Percentiles rank a stretch among this genome's conserved stretches.
Evolutionary conservation across 2,888 invertebrate genomes (phyloP).

Genomic region (Heliconius hortense): DNA sequence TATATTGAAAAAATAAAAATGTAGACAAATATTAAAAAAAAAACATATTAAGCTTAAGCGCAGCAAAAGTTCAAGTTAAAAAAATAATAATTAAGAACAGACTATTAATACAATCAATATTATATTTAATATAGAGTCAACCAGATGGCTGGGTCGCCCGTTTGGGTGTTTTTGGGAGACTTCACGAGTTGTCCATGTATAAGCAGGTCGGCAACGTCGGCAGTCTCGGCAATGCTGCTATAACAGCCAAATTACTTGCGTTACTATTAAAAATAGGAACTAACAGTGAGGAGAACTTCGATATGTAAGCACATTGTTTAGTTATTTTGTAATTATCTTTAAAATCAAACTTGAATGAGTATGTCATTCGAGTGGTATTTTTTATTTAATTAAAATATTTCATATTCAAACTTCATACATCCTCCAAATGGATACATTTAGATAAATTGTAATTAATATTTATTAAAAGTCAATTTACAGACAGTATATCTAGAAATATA

Average conservation of each 20-base stretch:
- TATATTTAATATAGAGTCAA: slow-evolving; percentile 54
- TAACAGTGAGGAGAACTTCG: slow-evolving; percentile 62
- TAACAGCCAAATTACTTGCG: slow-evolving; percentile 66
- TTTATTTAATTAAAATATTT: too few relatives aligned
- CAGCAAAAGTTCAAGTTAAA: too few relatives aligned
- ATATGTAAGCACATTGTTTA: slow-evolving; percentile 55
- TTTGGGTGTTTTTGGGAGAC: slow-evolving; percentile 69
- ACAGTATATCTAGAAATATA: too few relatives aligned
- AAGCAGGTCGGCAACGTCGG: slow-evolving; percentile 58
- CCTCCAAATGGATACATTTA: too few relatives aligned
- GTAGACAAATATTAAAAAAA: too few relatives aligned
- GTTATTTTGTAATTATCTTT: neutral
- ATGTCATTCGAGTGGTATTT: too few relatives aligned
- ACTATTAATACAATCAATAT: neutral
- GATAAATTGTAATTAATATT: too few relatives aligned
- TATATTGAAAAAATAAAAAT: too few relatives aligned
- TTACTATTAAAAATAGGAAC: slow-evolving; percentile 61
- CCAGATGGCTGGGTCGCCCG: slow-evolving; percentile 75
- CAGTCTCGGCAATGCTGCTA: slow-evolving; percentile 60
- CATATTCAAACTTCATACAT: too few relatives aligned
- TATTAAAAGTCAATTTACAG: too few relatives aligned
- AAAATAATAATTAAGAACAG: neutral
- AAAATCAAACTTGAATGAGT: neutral
- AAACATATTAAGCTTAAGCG: neutral
- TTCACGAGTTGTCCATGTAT: slow-evolving; percentile 65